phyloP scores from a whole-genome alignment of 2,888 invertebrate species.

The Cryptops parisi region DNA sequence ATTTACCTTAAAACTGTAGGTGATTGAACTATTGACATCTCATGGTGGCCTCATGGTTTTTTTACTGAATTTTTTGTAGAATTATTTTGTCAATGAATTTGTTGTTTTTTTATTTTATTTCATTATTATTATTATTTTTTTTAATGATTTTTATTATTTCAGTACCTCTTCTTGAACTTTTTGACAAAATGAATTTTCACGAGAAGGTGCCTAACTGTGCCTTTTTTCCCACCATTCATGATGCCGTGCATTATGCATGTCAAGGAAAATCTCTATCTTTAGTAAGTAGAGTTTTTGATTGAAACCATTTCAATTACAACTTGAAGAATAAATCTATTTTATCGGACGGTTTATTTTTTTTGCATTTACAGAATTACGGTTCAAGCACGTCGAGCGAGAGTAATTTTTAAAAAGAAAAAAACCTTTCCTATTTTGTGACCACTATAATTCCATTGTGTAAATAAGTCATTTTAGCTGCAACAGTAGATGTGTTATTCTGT shows the following conservation, averaged over 20 bases:
- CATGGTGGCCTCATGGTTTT: too few relatives aligned
- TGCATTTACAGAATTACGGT: not conserved
- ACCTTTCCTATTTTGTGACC: too few relatives aligned
- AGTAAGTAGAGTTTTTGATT: too few relatives aligned
- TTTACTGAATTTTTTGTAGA: too few relatives aligned
- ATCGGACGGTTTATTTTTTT: not conserved
- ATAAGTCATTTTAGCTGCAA: too few relatives aligned
- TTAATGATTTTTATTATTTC: conserved; percentile 2
- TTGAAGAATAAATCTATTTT: not conserved
- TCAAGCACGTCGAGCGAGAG: not conserved
- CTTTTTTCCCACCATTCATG: conserved; percentile 17
- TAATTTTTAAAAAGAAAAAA: not conserved
- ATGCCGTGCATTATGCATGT: conserved; percentile 15
- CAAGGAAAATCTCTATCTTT: conserved; percentile 6
- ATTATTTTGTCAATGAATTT: too few relatives aligned
- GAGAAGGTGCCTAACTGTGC: conserved; percentile 7
- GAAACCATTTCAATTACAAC: not conserved
- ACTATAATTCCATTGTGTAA: too few relatives aligned
- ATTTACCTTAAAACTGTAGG: too few relatives aligned
- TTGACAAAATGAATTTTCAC: conserved; percentile 6
- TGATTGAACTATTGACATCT: too few relatives aligned
- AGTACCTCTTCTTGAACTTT: conserved; percentile 9
- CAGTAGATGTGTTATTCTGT: too few relatives aligned
- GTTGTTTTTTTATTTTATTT: too few relatives aligned
- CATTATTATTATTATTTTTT: too few relatives aligned